Conservation (phyloP, 2,113 vertebrate genomes). For the Coptodon bakossiorum region DNA sequence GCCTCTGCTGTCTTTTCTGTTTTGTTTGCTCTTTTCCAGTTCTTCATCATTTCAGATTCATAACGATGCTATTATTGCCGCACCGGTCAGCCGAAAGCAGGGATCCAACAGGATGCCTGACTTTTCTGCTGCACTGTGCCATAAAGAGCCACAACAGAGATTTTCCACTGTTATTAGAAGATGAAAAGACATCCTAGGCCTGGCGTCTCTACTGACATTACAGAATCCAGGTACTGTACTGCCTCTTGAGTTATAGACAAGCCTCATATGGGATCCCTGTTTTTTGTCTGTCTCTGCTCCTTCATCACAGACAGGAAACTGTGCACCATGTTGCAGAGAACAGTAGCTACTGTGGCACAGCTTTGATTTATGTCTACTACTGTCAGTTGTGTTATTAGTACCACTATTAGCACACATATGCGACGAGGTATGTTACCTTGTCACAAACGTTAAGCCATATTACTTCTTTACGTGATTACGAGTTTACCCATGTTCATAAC, state of each 20-base stretch:
- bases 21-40: slow-evolving; percentile 15
- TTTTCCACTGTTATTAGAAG: background rate
- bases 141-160: background rate
- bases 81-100: slow-evolving; percentile 3
- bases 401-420: background rate
- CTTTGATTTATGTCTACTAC: background rate
- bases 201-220: background rate
- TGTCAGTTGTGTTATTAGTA: background rate
- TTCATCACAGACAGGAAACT: background rate
- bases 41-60: slow-evolving; percentile 12
- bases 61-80: slow-evolving; percentile 4
- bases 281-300: slow-evolving; percentile 24
- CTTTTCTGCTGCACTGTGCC: background rate
- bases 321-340: background rate
- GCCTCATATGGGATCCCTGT: slow-evolving; percentile 17
- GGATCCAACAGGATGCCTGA: background rate
- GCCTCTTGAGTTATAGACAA: slow-evolving; percentile 42
- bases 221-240: slow-evolving; percentile 14
- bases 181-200: slow-evolving; percentile 16
- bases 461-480: background rate
- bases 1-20: slow-evolving; percentile 5
- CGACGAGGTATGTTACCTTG: background rate
- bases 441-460: background rate
- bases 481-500: background rate
- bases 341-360: background rate